Conservation (phyloP, 2,888 invertebrate species). For the Argynnis bischoffii region DNA sequence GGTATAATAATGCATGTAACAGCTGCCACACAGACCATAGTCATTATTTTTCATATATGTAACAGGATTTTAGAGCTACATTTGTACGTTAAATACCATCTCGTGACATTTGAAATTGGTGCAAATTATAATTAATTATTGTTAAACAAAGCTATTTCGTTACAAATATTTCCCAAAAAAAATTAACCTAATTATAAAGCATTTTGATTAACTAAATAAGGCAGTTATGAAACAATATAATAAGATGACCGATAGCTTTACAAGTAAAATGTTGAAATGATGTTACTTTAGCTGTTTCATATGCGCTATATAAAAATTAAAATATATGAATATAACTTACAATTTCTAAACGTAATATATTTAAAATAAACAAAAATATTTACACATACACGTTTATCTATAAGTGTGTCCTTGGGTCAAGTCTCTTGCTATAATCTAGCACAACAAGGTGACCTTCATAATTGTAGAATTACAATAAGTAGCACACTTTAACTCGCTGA, state of each 20-base stretch:
- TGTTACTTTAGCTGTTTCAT: too few relatives aligned
- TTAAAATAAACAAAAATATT: too few relatives aligned
- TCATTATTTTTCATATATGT: conserved; percentile 52
- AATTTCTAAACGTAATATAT: too few relatives aligned
- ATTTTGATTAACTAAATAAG: not conserved
- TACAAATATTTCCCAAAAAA: conserved; percentile 6
- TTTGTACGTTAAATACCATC: conserved; percentile 38
- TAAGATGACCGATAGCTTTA: not conserved
- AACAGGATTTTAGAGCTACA: conserved; percentile 42
- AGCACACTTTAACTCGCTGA: not conserved
- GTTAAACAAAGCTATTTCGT: conserved; percentile 33
- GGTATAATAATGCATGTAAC: conserved; percentile 74
- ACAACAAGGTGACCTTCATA: conserved; percentile 9
- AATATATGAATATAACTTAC: too few relatives aligned
- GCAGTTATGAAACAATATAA: not conserved
- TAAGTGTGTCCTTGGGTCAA: not conserved
- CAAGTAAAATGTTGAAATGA: too few relatives aligned
- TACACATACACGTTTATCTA: too few relatives aligned
- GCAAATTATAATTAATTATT: conserved; percentile 53
- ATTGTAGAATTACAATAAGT: not conserved
- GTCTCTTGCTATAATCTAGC: conserved; percentile 5
- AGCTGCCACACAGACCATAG: conserved; percentile 77
- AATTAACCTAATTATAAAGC: conserved; percentile 18
- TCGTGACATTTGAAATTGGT: conserved; percentile 68
- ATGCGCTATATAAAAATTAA: too few relatives aligned